Base-by-base conservation (phyloP, 2,888 invertebrate genomes). In the Dromius quadrimaculatus region DNA sequence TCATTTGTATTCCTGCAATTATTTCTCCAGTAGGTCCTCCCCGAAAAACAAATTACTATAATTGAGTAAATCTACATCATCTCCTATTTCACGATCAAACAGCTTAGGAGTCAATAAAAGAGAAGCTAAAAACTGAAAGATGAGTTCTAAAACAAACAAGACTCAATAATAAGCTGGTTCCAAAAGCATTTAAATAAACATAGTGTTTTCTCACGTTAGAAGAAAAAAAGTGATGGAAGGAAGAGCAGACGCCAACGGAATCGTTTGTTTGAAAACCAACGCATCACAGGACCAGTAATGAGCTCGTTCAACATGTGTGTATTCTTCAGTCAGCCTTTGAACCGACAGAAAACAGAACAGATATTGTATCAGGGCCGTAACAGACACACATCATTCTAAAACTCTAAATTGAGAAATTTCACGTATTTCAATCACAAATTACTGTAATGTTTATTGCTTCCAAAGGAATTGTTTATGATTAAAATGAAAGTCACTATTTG, bases 231-330 rank as follows among this genome's bases (percentile, higher is more conserved):
- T 3, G 17, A 17, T n/a, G 17, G 50, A 54, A 20, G 47, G 23
- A 47, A 22, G 20, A 11, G 15, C 20, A 47, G 47, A 13, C 47
- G 47, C 23, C 5, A 23, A 32, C 36, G 36, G 59, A 59, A 59
- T 11, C 36, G 59, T 59, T 59, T 59, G 59, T 59, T 59, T 59
- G 36, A 59, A 59, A 36, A 59, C 36, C 15, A 59, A 59, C 59
- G 59, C 36, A 36, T 17, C n/a, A 59, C 59, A 36, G 36, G 59
- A 36, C 36, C 59, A 20, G 47, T 64, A 64, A 64, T 64, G 64
- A 64, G 45, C 47, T 64, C 47, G 64, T 64, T 34, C 28, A 64
- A 64, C 64, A 64, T 64, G 64, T 64, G 64, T 47, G 47, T 34
- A 50, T 32, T 36, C 20, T 59, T 59, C 59, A 54, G 28, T 34